phyloP scores from a whole-genome alignment of 1,140 invertebrate genomes.

The Zophobas atratus region DNA sequence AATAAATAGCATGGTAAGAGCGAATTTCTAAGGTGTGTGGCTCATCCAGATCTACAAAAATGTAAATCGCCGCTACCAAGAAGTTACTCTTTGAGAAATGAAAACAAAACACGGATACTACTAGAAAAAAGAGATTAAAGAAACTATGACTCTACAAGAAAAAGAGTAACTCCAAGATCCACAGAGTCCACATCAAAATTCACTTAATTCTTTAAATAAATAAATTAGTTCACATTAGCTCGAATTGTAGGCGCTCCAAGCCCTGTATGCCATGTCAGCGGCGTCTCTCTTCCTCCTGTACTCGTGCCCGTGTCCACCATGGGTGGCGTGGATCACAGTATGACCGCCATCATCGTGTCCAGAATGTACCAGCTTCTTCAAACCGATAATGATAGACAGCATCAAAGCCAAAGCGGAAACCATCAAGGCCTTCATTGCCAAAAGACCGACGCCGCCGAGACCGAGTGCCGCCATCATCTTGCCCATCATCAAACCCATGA shows the following conservation, averaged over 20 bases:
- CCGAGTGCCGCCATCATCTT: slow-evolving; percentile 81
- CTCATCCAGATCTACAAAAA: slow-evolving; percentile 20
- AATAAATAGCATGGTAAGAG: slow-evolving; percentile 43
- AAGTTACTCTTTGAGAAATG: slow-evolving; percentile 1
- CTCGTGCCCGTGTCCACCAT: slow-evolving; percentile 75
- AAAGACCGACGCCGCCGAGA: slow-evolving; percentile 78
- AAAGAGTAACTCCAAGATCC: slow-evolving; percentile 26
- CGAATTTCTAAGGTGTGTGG: background rate
- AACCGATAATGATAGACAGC: slow-evolving; percentile 79
- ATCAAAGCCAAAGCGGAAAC: slow-evolving; percentile 80
- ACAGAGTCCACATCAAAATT: slow-evolving; percentile 12
- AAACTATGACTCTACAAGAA: background rate
- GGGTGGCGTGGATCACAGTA: slow-evolving; percentile 78
- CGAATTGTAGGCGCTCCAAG: slow-evolving; percentile 67
- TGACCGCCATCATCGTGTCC: slow-evolving; percentile 76
- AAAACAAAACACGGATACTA: slow-evolving; percentile 5
- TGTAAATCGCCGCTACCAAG: slow-evolving; percentile 25
- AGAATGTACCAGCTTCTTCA: slow-evolving; percentile 79
- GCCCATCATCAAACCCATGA: slow-evolving; percentile 82
- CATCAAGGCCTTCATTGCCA: slow-evolving; percentile 81
- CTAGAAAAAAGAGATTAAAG: background rate
- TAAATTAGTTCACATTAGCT: slow-evolving; percentile 52
- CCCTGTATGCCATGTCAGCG: slow-evolving; percentile 73
- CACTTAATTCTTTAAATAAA: slow-evolving; percentile 45
- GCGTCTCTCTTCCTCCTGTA: slow-evolving; percentile 70